Percentiles rank a stretch among this genome's conserved stretches.
phyloP scores from a whole-genome alignment of 2,797 vertebrate species.

The Bucorvus abyssinicus region DNA sequence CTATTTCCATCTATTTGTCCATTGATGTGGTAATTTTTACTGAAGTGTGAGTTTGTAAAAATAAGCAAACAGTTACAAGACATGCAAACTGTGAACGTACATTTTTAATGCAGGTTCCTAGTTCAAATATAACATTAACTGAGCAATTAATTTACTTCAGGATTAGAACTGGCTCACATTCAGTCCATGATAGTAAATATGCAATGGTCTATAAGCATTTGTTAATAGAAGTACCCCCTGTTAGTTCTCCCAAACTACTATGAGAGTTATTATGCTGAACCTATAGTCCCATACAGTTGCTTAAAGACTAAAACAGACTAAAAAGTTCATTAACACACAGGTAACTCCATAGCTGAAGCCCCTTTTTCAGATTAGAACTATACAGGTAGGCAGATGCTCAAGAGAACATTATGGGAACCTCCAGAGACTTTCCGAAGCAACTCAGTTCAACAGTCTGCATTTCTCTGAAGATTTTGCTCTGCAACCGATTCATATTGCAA shows the following conservation, averaged over 20 bases:
- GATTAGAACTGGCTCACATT: neutral
- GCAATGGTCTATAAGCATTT: neutral
- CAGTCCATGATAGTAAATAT: neutral
- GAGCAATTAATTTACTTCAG: neutral
- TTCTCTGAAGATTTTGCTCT: neutral
- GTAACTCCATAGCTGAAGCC: neutral
- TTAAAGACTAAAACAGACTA: neutral
- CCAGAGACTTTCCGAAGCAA: neutral
- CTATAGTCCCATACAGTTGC: neutral
- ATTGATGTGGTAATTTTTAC: neutral
- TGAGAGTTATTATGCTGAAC: neutral
- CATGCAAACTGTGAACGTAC: neutral
- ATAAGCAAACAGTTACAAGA: neutral
- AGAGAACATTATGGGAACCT: neutral
- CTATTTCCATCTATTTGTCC: neutral
- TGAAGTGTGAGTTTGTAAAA: neutral
- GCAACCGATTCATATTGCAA: neutral
- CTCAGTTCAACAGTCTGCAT: neutral
- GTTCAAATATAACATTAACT: neutral
- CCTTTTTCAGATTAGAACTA: neutral
- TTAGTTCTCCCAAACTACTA: neutral
- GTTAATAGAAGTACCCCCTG: neutral
- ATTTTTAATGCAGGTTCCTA: slow-evolving; percentile 5
- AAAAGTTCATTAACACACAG: neutral
- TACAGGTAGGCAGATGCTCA: neutral